These are phyloP conservation scores for Azemiops feae DNA, from an alignment of 2,113 vertebrate genomes.

Conservation along the genomic window DNA sequence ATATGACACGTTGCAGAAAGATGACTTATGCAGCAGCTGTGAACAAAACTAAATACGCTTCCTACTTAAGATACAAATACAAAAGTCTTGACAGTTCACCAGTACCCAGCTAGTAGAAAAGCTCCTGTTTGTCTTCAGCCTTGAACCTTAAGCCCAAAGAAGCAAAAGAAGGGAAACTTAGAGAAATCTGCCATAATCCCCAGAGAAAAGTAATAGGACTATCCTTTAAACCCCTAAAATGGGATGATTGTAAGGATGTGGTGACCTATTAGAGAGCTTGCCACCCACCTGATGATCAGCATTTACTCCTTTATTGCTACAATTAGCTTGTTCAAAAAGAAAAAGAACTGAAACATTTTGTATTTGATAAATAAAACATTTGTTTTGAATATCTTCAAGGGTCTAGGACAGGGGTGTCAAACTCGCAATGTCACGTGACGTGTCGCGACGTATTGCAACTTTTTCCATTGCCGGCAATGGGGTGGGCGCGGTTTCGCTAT, in stretches of 20 bases:
- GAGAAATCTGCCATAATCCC: not conserved
- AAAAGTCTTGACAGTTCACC: not conserved
- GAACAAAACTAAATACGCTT: not conserved
- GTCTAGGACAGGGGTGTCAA: not conserved
- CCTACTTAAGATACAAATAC: not conserved
- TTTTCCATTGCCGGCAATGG: too few relatives aligned
- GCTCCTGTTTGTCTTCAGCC: not conserved
- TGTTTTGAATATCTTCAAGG: slow-evolving; percentile 13
- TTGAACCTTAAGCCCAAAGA: not conserved
- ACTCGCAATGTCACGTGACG: too few relatives aligned
- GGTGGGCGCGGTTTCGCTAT: too few relatives aligned
- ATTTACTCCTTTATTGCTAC: slow-evolving; percentile 23
- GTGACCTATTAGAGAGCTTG: slow-evolving; percentile 28
- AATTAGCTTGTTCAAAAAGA: slow-evolving; percentile 35
- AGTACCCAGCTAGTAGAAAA: not conserved
- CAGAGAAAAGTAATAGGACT: not conserved
- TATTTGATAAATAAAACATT: slow-evolving; percentile 39
- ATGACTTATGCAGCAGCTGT: not conserved
- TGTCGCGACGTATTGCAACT: too few relatives aligned
- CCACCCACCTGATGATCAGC: slow-evolving; percentile 30
- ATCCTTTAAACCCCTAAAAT: not conserved
- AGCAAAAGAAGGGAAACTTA: not conserved
- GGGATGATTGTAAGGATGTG: slow-evolving; percentile 7
- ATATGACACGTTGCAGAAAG: not conserved
- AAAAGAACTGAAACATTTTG: slow-evolving; percentile 30